Base-by-base conservation (phyloP, 2,888 invertebrate species). In the Drosophila lacicola region DNA sequence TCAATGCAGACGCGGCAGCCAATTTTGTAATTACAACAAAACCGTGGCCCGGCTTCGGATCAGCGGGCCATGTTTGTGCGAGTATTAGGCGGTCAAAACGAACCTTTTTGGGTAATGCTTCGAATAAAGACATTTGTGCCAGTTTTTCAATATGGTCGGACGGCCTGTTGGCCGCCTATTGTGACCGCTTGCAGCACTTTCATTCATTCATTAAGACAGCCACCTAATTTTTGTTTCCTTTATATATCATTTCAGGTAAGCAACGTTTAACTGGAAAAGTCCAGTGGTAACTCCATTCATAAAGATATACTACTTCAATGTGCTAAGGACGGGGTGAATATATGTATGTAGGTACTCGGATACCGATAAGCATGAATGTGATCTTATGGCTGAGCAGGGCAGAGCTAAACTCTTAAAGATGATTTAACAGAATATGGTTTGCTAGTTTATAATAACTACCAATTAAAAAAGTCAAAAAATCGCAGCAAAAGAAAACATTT, bases 21-120 rank as follows among this genome's bases (percentile, higher is more conserved):
- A 88, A 85, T 85, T 83, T 83, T 82, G 86, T 85, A 88, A 83
- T 88, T 82, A 74, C 86, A 82, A 77, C 80, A 65, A 70, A 70
- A 39, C 53, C 21, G n/a, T 49, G 41, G 63, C 39, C 37, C 53
- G 61, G 13, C 68, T 19, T 37, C 46, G 83, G 51, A 65, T 67
- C 61, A 70, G 53, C 67, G 49, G 42, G 19, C 65, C 57, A 41
- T 62, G 44, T 70, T 80, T 55, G 62, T 51, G 62, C 54, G 57
- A 37, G 63, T 46, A 65, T 71, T 71, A 58, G 66, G 46, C 71
- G 77, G 64, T 63, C 58, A 60, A 64, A 70, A 37, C 76, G 58
- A 60, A 71, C 78, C 71, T 78, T 76, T 70, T 76, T 60, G 46
- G 74, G 63, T 54, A 51, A 41, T 55, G 71, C 56, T 63, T 63